Conservation (phyloP, 2,113 vertebrate genomes). For the Aegithalos caudatus region DNA sequence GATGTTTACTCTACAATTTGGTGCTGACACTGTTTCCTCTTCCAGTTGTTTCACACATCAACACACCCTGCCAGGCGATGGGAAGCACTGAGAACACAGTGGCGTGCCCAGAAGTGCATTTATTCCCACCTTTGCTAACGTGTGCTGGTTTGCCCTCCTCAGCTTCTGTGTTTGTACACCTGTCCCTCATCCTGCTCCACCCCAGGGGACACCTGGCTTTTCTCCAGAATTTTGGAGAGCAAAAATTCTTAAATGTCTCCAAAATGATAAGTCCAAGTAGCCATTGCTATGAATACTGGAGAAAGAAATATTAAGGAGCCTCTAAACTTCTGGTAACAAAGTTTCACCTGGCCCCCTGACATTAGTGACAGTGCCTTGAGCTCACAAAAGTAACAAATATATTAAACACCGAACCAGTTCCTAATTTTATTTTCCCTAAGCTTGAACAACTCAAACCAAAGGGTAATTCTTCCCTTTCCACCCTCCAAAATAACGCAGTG, state of each 20-base stretch:
- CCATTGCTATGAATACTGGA: not conserved
- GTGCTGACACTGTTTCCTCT: not conserved
- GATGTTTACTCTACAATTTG: not conserved
- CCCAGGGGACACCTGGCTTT: not conserved
- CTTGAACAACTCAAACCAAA: fast-evolving
- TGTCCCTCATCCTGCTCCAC: not conserved
- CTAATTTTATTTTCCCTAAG: not conserved
- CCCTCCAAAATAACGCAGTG: not conserved
- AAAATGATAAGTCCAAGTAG: not conserved
- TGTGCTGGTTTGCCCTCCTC: not conserved
- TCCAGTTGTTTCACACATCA: not conserved
- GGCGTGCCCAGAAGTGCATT: not conserved
- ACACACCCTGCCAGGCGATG: fast-evolving
- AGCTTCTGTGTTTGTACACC: fast-evolving
- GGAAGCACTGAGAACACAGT: fast-evolving
- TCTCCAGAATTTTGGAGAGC: not conserved
- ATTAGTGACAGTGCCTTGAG: fast-evolving
- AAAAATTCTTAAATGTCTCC: not conserved
- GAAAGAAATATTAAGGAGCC: not conserved
- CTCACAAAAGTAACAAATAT: not conserved
- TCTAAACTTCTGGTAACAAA: not conserved
- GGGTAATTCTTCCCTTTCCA: not conserved
- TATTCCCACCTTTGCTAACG: fast-evolving
- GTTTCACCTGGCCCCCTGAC: not conserved
- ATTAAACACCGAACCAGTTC: not conserved